Conservation (phyloP, 1,140 invertebrate genomes). For the Polypedilum pembai region DNA sequence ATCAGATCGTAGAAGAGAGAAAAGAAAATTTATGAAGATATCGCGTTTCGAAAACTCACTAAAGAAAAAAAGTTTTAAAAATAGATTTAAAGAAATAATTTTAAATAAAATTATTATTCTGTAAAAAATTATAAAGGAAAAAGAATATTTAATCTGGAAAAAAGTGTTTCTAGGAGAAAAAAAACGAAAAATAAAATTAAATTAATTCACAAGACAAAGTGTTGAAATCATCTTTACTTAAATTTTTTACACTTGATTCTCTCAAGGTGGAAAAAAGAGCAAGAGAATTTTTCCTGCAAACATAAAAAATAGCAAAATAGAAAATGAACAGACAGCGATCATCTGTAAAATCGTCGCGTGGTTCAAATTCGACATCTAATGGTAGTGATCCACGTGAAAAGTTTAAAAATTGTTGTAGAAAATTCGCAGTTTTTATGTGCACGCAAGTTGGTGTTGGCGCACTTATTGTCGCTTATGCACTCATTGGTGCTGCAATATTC, state of each 20-base stretch:
- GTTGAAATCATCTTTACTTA: no score
- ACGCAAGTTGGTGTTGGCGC: slow-evolving; percentile 92
- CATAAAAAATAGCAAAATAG: neutral
- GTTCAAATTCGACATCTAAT: slow-evolving; percentile 55
- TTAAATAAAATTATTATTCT: neutral
- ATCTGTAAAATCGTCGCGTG: slow-evolving; percentile 49
- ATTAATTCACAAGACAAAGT: no score
- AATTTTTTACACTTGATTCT: no score
- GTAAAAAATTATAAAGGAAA: neutral
- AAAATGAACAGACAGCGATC: slow-evolving; percentile 7
- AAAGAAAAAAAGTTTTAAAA: neutral
- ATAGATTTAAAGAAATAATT: slow-evolving; percentile 4
- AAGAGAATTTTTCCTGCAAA: no score
- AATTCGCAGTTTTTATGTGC: slow-evolving; percentile 83
- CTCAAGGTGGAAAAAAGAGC: no score
- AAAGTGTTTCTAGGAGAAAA: neutral
- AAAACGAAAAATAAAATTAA: neutral
- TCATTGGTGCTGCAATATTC: slow-evolving; percentile 90
- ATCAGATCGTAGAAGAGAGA: neutral
- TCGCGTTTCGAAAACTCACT: neutral
- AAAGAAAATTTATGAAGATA: neutral
- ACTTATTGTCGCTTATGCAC: slow-evolving; percentile 88
- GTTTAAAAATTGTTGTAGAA: slow-evolving; percentile 73
- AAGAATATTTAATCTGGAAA: neutral
- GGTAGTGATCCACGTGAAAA: slow-evolving; percentile 60